phyloP scores from a whole-genome alignment of 1,140 invertebrate species.

The Penaeus chinensis region DNA sequence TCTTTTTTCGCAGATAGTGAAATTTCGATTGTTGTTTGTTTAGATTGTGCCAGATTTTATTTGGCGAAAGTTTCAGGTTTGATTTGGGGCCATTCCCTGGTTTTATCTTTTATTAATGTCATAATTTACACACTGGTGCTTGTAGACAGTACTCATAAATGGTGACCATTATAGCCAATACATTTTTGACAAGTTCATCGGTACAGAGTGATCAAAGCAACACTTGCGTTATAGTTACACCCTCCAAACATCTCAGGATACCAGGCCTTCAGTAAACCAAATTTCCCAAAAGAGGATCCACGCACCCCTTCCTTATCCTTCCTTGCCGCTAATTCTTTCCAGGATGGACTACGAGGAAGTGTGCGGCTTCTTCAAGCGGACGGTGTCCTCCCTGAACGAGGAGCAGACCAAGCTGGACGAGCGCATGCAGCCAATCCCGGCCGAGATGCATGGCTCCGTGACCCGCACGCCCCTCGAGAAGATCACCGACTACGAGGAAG shows the following conservation, averaged over 20 bases:
- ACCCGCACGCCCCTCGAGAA: slow-evolving; percentile 73
- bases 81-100: too few species aligned
- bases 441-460: slow-evolving; percentile 79
- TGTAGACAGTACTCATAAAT: not conserved
- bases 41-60: not conserved
- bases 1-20: not conserved
- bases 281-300: too few species aligned
- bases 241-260: too few species aligned
- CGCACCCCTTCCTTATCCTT: too few species aligned
- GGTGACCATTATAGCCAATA: not conserved
- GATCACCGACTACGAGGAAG: slow-evolving; percentile 76
- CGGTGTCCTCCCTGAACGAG: slow-evolving; percentile 73
- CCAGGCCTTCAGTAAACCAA: too few species aligned
- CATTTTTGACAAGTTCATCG: too few species aligned
- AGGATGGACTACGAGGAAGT: slow-evolving; percentile 77
- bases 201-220: too few species aligned
- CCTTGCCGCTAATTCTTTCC: slow-evolving; percentile 56
- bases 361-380: slow-evolving; percentile 76
- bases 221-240: too few species aligned
- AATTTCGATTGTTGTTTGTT: not conserved
- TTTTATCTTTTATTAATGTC: too few species aligned
- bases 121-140: not conserved
- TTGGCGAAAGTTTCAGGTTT: too few species aligned
- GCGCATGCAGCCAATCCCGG: slow-evolving; percentile 84
- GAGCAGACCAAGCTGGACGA: slow-evolving; percentile 79